Base-by-base conservation (phyloP, 2,888 invertebrate species). In the Macroteleia sp. region DNA sequence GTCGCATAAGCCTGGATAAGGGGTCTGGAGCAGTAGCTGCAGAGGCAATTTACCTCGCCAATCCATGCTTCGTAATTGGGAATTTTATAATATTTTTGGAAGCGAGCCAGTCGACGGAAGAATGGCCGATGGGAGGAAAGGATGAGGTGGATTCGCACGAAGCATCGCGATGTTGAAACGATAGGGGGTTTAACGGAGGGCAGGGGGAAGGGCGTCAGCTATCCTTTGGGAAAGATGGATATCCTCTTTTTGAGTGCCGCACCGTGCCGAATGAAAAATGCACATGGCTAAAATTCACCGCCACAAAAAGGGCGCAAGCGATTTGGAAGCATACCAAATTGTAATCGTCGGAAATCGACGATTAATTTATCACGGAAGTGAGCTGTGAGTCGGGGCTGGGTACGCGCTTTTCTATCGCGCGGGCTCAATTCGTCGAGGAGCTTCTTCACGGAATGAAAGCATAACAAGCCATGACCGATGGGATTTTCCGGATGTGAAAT, bases 41-140 rank as follows among this genome's bases (percentile, higher is more conserved):
- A 84, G 84, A 87, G 87, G 88, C 89, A 90, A 90, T 89, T 90
- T 88, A 87, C 88, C 88, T 86, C 85, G 85, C 85, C 89, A 89
- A 89, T 89, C 88, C 87, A 86, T 88, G 88, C 87, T 86, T 81
- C 88, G 86, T 87, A 90, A 90, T 90, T 90, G 88, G 88, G 88
- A 90, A 89, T 90, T 90, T 90, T 89, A 90, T 89, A 90, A 90
- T 90, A 90, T 89, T 90, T 90, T 90, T 90, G 90, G 89, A 90
- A 88, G 87, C 86, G 86, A 86, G 90, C 90, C 90, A 90, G 88
- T 89, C 86, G 67, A 67, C 73, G 69, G 75, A 71, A 74, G 64
- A 71, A 78, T 73, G 54, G 67, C 56, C 77, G 67, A 74, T 52
- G 61, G 50, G 64, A 39, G 57, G 66, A 56, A 28, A 39, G 69